Evolutionary conservation across 2,797 vertebrate genomes (phyloP).

Genomic region (Danio choprae): DNA sequence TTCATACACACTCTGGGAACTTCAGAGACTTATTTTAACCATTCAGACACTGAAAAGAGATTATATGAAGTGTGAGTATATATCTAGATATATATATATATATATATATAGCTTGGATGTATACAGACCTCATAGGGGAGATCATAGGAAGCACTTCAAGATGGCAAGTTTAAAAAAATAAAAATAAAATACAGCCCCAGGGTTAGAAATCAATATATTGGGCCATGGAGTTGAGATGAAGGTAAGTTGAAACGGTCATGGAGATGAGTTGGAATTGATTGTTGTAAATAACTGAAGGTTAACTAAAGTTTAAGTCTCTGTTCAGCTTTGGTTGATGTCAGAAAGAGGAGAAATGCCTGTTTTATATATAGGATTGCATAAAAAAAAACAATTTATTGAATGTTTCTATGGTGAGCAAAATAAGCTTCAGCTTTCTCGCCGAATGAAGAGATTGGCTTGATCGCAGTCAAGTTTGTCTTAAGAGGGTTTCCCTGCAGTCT

Average conservation of each 20-base stretch:
- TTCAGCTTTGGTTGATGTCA: not conserved
- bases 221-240: constrained; percentile 1
- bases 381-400: constrained; percentile 15
- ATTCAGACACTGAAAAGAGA: no score
- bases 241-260: not conserved
- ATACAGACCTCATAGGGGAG: no score
- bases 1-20: no score
- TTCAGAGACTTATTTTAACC: no score
- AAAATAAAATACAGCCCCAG: no score
- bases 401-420: not conserved
- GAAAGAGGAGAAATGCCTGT: not conserved
- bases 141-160: no score
- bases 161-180: no score
- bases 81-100: no score
- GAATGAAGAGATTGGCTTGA: not conserved
- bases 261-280: not conserved
- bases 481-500: constrained; percentile 34
- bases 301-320: not conserved
- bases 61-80: no score
- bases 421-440: not conserved
- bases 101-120: no score
- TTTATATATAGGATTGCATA: not conserved
- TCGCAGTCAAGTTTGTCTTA: constrained; percentile 15
- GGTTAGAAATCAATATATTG: not conserved
- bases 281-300: not conserved